Percentiles rank a stretch among this genome's conserved stretches.
Conservation (phyloP, 2,888 invertebrate species). For the Nemapogon koenigi region DNA sequence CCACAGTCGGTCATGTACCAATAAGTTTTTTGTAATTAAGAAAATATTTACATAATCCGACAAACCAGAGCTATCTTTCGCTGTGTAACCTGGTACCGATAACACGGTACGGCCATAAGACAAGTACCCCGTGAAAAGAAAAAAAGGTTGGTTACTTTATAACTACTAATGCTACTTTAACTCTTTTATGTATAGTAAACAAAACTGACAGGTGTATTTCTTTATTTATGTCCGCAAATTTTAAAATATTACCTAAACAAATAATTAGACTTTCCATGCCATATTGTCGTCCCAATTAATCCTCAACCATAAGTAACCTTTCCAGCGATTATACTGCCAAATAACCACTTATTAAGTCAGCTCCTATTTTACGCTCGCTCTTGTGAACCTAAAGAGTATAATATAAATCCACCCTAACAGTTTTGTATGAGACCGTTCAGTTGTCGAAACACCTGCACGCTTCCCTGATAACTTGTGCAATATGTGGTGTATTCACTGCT, state of each 20-base stretch:
- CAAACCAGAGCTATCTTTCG: too few relatives aligned
- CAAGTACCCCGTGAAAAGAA: too few relatives aligned
- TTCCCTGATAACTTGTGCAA: constrained; percentile 47
- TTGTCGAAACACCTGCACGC: constrained; percentile 43
- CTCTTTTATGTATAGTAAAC: too few relatives aligned
- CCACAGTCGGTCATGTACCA: too few relatives aligned
- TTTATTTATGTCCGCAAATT: constrained; percentile 9
- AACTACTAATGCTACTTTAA: too few relatives aligned
- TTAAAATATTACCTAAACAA: constrained; percentile 7
- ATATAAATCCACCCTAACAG: constrained; percentile 7
- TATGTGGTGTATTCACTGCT: constrained; percentile 32
- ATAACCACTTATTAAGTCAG: constrained; percentile 53
- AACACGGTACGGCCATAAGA: too few relatives aligned
- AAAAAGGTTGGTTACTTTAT: too few relatives aligned
- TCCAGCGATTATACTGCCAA: constrained; percentile 33
- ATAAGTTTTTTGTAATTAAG: too few relatives aligned
- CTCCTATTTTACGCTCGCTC: constrained; percentile 44
- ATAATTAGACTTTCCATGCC: constrained; percentile 11
- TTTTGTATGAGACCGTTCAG: background rate
- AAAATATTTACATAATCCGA: too few relatives aligned
- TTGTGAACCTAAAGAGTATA: constrained; percentile 4
- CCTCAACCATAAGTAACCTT: constrained; percentile 18
- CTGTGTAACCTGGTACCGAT: too few relatives aligned
- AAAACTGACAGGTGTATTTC: too few relatives aligned
- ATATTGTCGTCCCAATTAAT: constrained; percentile 2